These are phyloP conservation scores for Ciconia stormi DNA, from an alignment of 2,113 vertebrate species.

Conservation along the genomic window DNA sequence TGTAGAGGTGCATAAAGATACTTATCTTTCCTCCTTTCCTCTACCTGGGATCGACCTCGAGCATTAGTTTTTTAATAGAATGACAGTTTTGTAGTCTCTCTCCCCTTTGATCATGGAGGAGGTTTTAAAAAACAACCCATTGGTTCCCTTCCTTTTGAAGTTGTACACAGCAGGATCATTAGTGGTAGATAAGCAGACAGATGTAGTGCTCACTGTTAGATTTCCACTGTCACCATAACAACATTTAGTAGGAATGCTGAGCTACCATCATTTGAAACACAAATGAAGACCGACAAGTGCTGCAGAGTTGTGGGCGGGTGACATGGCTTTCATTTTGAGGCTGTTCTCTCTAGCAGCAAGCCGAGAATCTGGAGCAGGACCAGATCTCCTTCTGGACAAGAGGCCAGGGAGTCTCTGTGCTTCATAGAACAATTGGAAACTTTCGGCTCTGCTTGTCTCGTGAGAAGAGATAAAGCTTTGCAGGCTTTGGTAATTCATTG, in stretches of 20 bases:
- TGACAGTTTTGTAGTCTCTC: background rate
- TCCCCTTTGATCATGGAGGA: background rate
- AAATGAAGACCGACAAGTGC: background rate
- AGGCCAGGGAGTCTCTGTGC: background rate
- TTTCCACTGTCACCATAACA: constrained; percentile 39
- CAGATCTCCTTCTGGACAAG: background rate
- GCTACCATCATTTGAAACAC: background rate
- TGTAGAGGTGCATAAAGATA: background rate
- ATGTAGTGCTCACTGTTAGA: background rate
- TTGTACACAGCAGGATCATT: background rate
- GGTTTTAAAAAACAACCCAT: background rate
- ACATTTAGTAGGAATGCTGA: background rate
- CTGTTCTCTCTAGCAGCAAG: background rate
- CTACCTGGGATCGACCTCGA: background rate
- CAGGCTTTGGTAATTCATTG: background rate
- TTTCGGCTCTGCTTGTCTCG: background rate
- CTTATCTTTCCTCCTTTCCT: background rate
- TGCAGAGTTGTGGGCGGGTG: background rate
- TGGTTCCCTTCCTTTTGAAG: constrained; percentile 29
- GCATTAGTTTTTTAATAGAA: background rate
- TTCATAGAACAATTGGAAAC: background rate
- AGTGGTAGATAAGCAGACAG: background rate
- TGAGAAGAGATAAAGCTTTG: background rate
- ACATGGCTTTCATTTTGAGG: background rate
- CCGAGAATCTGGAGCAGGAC: background rate